Evolutionary conservation across 2,113 vertebrate species (phyloP).

Genomic region (Periophthalmodon schlosseri): DNA sequence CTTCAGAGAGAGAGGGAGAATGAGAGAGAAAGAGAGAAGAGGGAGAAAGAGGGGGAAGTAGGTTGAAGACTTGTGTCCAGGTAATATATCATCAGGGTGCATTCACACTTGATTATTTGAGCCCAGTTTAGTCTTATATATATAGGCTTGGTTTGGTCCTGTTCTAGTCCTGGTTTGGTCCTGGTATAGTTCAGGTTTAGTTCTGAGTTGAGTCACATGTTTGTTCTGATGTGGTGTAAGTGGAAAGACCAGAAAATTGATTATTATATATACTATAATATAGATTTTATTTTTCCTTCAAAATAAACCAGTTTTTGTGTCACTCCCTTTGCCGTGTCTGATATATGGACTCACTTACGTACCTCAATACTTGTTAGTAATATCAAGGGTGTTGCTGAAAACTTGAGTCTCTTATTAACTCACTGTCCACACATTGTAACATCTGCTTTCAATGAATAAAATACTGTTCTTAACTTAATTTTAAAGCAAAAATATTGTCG

Average conservation of each 20-base stretch:
- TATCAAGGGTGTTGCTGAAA: neutral
- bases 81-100: conserved; percentile 9
- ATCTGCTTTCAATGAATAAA: neutral
- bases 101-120: neutral
- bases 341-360: neutral
- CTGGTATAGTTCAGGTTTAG: too few species aligned
- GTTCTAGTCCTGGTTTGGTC: too few species aligned
- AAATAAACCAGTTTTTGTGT: too few species aligned
- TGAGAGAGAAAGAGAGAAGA: neutral
- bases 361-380: neutral
- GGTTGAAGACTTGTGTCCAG: neutral
- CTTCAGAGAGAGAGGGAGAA: neutral
- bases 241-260: too few species aligned
- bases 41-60: neutral
- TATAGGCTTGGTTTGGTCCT: too few species aligned
- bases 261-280: too few species aligned
- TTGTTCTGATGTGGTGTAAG: neutral
- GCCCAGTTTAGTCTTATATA: too few species aligned
- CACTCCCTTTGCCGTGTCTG: neutral
- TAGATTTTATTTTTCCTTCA: too few species aligned
- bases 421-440: neutral
- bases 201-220: neutral
- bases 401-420: neutral
- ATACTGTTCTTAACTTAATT: neutral
- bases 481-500: neutral